phyloP scores from a whole-genome alignment of 2,888 invertebrate genomes.

The Ormyrus pomaceus region DNA sequence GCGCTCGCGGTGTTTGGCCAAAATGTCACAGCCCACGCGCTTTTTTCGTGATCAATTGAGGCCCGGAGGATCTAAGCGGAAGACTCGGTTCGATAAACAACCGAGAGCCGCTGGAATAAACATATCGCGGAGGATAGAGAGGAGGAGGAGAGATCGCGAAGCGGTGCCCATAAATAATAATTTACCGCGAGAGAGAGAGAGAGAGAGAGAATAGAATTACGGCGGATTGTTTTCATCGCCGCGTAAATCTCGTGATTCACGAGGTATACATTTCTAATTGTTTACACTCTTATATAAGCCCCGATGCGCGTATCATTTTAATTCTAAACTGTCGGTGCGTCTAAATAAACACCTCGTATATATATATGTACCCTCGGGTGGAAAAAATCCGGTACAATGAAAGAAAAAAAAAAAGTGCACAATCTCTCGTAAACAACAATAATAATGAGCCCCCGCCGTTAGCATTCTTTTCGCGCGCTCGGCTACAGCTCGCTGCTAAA shows the following conservation, averaged over 20 bases:
- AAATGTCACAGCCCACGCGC: slow-evolving; percentile 27
- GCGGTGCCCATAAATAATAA: too few species aligned
- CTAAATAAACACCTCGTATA: background rate
- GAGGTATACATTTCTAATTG: slow-evolving; percentile 26
- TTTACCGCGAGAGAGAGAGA: background rate
- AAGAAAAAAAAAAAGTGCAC: background rate
- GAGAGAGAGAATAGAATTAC: slow-evolving; percentile 23
- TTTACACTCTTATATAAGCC: slow-evolving; percentile 43
- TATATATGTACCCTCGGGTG: background rate
- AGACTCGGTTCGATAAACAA: too few species aligned
- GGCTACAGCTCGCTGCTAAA: background rate
- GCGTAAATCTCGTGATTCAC: slow-evolving; percentile 33
- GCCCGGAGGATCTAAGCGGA: too few species aligned
- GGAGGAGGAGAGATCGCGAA: too few species aligned
- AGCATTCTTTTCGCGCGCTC: background rate
- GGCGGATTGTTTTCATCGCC: background rate
- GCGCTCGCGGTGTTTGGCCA: slow-evolving; percentile 6
- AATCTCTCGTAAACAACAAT: background rate
- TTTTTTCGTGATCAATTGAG: too few species aligned
- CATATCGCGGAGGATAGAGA: too few species aligned
- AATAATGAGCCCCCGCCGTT: too few species aligned
- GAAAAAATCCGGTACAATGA: background rate
- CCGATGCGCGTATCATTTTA: slow-evolving; percentile 5
- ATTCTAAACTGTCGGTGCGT: background rate
- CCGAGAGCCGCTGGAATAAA: too few species aligned